Conservation (phyloP, 2,797 vertebrate species). For the Schizothorax lantsangensis region DNA sequence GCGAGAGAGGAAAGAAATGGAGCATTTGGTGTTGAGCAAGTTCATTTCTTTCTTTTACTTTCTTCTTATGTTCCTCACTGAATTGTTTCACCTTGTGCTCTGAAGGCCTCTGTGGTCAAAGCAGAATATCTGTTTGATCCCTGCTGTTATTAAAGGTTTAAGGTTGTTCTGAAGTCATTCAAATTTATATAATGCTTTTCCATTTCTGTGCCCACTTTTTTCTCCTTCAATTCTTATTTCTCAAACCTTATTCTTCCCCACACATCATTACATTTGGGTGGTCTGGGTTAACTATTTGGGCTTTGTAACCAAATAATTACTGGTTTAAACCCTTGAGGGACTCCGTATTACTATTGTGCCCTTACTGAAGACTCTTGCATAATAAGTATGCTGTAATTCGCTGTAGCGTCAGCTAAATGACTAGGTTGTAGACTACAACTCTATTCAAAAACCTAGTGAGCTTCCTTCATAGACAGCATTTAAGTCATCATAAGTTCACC, state of each 20-base stretch:
- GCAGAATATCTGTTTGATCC: conserved; percentile 17
- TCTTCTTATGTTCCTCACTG: not conserved
- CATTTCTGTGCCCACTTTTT: conserved; percentile 1
- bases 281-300: conserved; percentile 22
- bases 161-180: conserved; percentile 20
- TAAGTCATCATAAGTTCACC: not conserved
- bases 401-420: not conserved
- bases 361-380: not conserved
- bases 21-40: not conserved
- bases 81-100: conserved; percentile 6
- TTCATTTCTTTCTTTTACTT: not conserved
- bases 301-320: not conserved
- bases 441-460: not conserved
- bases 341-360: not conserved
- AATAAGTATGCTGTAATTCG: not conserved
- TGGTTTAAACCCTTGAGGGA: not conserved
- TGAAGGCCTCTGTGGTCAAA: conserved; percentile 24
- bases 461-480: not conserved
- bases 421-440: conserved; percentile 3
- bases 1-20: not conserved
- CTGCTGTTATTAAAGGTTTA: conserved; percentile 32
- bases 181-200: conserved; percentile 28
- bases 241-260: conserved; percentile 19
- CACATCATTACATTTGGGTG: conserved; percentile 45
- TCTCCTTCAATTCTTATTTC: conserved; percentile 4